These are phyloP conservation scores for Apodemia hepburni DNA, from an alignment of 2,888 invertebrate genomes.

Conservation along the genomic window DNA sequence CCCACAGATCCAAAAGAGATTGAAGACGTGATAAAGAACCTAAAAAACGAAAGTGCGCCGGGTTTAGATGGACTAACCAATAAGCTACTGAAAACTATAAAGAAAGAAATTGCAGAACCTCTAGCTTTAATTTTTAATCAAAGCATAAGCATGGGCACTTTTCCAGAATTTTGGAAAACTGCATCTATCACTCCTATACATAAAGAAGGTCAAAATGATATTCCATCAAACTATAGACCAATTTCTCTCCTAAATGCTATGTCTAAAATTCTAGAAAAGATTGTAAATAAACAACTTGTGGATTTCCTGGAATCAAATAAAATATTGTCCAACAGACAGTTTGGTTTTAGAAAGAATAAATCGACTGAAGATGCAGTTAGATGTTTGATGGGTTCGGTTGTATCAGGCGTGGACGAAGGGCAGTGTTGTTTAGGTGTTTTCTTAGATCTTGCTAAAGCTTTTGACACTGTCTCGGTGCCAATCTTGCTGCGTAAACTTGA, in stretches of 20 bases:
- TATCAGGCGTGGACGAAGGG: neutral
- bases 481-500: no score
- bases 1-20: neutral
- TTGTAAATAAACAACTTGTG: neutral
- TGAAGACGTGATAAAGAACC: neutral
- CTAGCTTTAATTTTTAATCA: neutral
- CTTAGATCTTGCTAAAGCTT: no score
- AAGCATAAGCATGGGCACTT: neutral
- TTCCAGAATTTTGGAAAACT: neutral
- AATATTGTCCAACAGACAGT: neutral
- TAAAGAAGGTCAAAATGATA: neutral
- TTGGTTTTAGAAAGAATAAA: neutral
- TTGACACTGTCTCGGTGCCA: no score
- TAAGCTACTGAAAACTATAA: neutral
- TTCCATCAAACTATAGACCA: neutral
- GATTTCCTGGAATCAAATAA: neutral
- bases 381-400: neutral
- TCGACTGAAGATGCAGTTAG: neutral
- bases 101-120: neutral
- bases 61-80: neutral
- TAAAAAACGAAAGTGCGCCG: neutral
- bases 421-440: no score
- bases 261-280: neutral
- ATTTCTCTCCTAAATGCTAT: neutral
- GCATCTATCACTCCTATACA: neutral